phyloP scores from a whole-genome alignment of 2,113 vertebrate species.

The Atlantisia rogersi region DNA sequence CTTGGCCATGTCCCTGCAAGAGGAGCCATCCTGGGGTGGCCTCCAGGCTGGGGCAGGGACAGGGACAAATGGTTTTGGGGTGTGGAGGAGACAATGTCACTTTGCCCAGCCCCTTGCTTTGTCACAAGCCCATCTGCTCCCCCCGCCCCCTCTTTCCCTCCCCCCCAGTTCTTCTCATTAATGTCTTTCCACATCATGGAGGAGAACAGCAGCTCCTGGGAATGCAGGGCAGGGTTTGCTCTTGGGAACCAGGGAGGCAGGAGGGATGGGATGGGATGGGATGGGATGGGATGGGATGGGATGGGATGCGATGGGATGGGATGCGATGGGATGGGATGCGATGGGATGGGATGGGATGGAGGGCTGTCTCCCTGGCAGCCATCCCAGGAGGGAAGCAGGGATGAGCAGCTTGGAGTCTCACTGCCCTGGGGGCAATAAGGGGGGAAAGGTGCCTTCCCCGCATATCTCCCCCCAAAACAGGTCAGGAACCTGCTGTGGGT shows the following conservation, averaged over 20 bases:
- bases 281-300: too few species aligned
- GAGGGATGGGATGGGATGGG: neutral
- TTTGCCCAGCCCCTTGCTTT: accelerated
- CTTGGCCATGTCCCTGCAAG: accelerated
- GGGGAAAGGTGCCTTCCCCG: accelerated
- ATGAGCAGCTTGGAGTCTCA: accelerated
- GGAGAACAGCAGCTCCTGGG: neutral
- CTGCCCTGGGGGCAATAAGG: neutral
- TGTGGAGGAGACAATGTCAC: accelerated
- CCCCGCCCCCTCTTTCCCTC: too few species aligned
- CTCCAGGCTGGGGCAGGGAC: neutral
- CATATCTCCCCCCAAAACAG: neutral
- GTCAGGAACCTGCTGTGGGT: accelerated
- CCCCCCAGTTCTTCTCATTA: neutral
- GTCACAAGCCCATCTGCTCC: too few species aligned
- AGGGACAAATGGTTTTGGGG: neutral
- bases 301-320: neutral
- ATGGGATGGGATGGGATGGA: neutral
- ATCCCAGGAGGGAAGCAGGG: neutral
- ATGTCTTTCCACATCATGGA: neutral
- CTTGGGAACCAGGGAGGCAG: neutral
- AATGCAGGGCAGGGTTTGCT: neutral
- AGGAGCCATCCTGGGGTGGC: neutral
- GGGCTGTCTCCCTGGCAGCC: too few species aligned
- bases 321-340: neutral